Base-by-base conservation (phyloP, 2,888 invertebrate genomes). In the Anagyrus pseudococci region DNA sequence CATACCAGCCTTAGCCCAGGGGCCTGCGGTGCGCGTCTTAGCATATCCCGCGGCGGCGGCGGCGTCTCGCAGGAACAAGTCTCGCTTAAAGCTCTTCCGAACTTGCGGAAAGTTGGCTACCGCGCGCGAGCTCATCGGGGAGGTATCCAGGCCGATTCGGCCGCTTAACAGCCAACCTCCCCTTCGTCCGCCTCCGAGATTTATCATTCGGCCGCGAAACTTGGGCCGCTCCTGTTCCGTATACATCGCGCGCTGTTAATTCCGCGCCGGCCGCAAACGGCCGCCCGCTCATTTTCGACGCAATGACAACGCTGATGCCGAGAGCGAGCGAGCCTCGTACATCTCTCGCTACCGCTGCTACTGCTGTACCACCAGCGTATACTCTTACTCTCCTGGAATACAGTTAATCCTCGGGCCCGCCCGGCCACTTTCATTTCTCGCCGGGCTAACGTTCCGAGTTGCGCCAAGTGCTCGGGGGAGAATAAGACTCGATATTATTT, bases 121-220 rank as follows among this genome's bases (percentile, higher is more conserved):
- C 50, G 40, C 50, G 40, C 54, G 53, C 53, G 66, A 68, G 69
- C 66, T 64, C 68, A 67, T 67, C 57, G 69, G 67, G 59, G 67
- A 65, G 69, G 70, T 70, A 60, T 66, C 29, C 29, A 4, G 29
- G n/a, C n/a, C n/a, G n/a, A n/a, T n/a, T n/a, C n/a, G n/a, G n/a
- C n/a, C 29, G 29, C 29, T 29, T 50, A 68, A 55, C 61, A 15
- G 47, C 49, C 43, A 15, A 33, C 33, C 6, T 10, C n/a, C 8
- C n/a, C 43, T 17, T 20, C 37, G 49, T 26, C 40, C 25, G 33
- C 46, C 49, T 48, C 19, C 53, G 68, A 74, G 74, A 78, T 77
- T 77, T 78, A 78, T 77, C 75, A 72, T 73, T 66, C 72, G 8
- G 6, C 48, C 23, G 23, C 23, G 53, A 57, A 75, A 75, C 74